Evolutionary conservation across 2,113 vertebrate species (phyloP), one percentile per base, ranked within the genome.

Genomic region (Salvelinus alpinus): DNA sequence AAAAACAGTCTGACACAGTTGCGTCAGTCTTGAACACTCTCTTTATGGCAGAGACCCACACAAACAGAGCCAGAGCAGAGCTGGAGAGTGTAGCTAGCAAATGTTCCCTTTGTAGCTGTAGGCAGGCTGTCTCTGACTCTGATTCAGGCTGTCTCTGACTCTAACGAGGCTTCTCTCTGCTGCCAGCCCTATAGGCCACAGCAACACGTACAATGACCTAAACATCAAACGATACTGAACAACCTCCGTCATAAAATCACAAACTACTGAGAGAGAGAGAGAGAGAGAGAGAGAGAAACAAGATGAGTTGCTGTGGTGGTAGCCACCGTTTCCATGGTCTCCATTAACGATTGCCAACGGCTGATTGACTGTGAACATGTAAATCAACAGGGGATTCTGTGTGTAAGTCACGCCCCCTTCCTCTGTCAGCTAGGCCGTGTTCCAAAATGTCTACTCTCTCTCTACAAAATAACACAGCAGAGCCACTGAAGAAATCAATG

Each of bases 231-330:
- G 1, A 54, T 54, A 54, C 51, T 54, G 51, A 54, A 54, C 51
- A 14, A 54, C 16, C 48, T 54, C 48, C 5, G 1, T 54, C 14
- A 18, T 54, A 18, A 54, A 54, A 54, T 54, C 4, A 18, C 12
- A 18, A 54, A 54, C 51, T 54, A 54, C 67, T 74, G 82, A 86
- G 78, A 80, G 71, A 65, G 82, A 86, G 78, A 25, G 82, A 86
- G 78, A 80, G 71, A 65, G 82, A 86, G 78, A 25, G 25, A 64
- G 59, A 77, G 29, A 34, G 18, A 57, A 5, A 29, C 18, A 65
- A 31, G 20, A 16, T 27, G 13, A 24, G 62, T 24, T 44, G 44
- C 6, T 25, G 24, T 65, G 8, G 29, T 13, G 31, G 51, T 3
- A 25, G 70, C 78, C 75, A 57, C 47, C 8, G 6, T 74, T 65